Evolutionary conservation across 2,113 vertebrate genomes (phyloP), one percentile per base, ranked within the genome.

Genomic region (Vombatus ursinus): DNA sequence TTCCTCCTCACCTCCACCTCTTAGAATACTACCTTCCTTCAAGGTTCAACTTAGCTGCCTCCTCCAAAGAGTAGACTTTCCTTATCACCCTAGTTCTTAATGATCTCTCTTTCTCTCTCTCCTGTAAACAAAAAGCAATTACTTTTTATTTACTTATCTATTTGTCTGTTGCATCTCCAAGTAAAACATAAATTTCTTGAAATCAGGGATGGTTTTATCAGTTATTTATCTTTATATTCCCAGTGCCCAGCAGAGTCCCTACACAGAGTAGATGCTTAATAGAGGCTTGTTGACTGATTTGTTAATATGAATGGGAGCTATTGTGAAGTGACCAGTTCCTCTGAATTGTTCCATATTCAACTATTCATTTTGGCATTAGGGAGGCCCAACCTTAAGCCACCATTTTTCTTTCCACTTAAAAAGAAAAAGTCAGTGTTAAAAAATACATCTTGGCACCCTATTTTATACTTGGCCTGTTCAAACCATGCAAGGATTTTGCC

Each of bases 391-490:
- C 92, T 61, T 91, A 93, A 97, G 90, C 77, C 94, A 90, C 94
- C 90, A 91, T 97, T 96, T 96, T 96, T 50, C 95, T 95, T 96
- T 44, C 77, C 93, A 77, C 52, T 96, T 94, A 77, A 92, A 52
- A 92, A 54, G 53, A 91, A 50, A 28, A 31, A 37, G 50, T 92
- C 93, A 77, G 68, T 0, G 8, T 5, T 84, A n/a, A 51, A 90
- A 92, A 91, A 90, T 93, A 92, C 92, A 47, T 91, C 90, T 92
- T 91, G 93, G 96, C 95, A 96, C 37, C n/a, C 68, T 61, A 84
- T 53, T 94, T 97, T 95, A 93, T 22, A 91, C 95, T 91, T 90
- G 93, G 92, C 52, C 95, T 97, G 96, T 97, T 96, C 96, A 95
- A 97, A 93, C 96, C 96, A 93, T 92, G 92, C 50, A 92, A 14